These are phyloP conservation scores for Phaethon lepturus DNA, from an alignment of 2,113 vertebrate genomes.

Conservation along the genomic window DNA sequence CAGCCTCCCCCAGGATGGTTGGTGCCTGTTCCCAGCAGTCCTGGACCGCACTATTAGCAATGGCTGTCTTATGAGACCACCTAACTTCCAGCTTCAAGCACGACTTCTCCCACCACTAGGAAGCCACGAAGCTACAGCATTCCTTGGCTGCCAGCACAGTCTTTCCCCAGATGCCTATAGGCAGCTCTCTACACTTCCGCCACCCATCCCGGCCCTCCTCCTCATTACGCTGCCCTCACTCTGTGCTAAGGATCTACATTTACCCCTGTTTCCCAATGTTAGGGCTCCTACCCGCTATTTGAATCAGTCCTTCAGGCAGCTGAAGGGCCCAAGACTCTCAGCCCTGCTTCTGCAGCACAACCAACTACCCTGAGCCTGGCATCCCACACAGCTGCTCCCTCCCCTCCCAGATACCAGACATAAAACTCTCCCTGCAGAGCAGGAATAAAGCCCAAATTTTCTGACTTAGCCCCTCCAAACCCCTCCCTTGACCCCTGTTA, in stretches of 20 bases:
- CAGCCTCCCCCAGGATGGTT: neutral
- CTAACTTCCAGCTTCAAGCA: neutral
- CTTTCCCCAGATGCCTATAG: neutral
- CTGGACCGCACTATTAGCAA: neutral
- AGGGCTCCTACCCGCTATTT: neutral
- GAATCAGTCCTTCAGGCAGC: neutral
- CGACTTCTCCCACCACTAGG: neutral
- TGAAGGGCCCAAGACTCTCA: neutral
- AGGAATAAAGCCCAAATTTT: neutral
- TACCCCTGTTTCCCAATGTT: neutral
- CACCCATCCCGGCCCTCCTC: neutral
- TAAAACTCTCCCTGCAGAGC: neutral
- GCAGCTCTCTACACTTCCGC: neutral
- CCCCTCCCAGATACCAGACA: neutral
- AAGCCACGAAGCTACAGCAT: neutral
- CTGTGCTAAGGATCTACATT: neutral
- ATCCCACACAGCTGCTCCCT: neutral
- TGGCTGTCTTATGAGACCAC: neutral
- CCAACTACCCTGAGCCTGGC: neutral
- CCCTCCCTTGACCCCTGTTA: neutral
- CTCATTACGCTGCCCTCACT: neutral
- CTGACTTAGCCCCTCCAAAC: neutral
- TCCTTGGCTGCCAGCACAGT: neutral
- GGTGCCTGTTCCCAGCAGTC: neutral
- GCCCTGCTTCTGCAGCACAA: neutral